Evolutionary conservation across 2,113 vertebrate genomes (phyloP), one percentile per base, ranked within the genome.

Genomic region (Sorex fumeus): DNA sequence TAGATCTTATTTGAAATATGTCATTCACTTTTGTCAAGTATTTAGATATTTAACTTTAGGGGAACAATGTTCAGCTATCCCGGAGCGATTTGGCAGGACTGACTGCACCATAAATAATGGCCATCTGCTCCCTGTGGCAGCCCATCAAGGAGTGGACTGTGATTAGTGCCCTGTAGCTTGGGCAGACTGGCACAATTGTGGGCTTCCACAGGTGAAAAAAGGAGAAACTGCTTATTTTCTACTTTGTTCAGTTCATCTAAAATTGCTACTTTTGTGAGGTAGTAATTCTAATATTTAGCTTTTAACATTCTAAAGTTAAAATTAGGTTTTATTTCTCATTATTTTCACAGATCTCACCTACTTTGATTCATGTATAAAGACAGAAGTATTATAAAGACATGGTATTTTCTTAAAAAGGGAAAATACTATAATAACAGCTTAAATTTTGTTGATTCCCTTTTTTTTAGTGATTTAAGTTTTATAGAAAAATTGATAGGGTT

Each of bases 291-390:
- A 77, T 18, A n/a, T 86, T 94, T 57, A 43, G 40, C 9, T 88
- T 84, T 86, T 94, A 84, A 84, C 11, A 36, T 84, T 90, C 86
- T 66, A 67, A 93, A 91, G 18, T 25, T 93, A 10, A 82, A 79
- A 87, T 83, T 84, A 13, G 28, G 25, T 36, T 93, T 91, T 84
- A 21, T 84, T 84, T 84, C 25, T 67, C 71, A 53, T 72, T 90
- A 40, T 84, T 90, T 94, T 90, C 53, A 91, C 84, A 75, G 53
- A 30, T 91, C 53, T 18, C 72, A 2, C 47, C 69, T 70, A 76
- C n/a, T 88, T 43, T 64, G 91, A 36, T 53, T 91, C 32, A 53
- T 82, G 25, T 87, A 3, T 15, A 83, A 77, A 80, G 12, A 57
- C 47, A 30, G 78, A 81, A 30, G 28, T 71, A 47, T 94, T 93